A percentile compares a stretch with the other conserved stretches of the same genome.
Evolutionary conservation across 2,797 vertebrate genomes (phyloP).

Genomic region (Takifugu rubripes): DNA sequence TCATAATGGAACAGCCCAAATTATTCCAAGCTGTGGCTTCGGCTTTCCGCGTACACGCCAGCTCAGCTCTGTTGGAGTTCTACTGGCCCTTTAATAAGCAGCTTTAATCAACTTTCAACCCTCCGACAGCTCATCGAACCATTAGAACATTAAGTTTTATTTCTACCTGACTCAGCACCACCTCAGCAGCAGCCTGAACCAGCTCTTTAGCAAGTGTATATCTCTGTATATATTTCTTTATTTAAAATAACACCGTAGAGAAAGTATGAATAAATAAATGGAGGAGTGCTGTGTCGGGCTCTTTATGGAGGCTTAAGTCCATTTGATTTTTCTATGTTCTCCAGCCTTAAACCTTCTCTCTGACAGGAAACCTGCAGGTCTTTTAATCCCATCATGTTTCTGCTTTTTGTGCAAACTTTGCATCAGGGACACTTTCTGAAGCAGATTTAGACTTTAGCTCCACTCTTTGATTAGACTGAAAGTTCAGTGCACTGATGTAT

Average conservation of each 20-base stretch:
- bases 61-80: conserved; percentile 14
- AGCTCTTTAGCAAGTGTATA: conserved; percentile 65
- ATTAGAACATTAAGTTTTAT: conserved; percentile 50
- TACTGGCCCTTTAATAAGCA: conserved; percentile 13
- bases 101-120: conserved; percentile 4
- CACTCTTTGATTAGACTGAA: conserved; percentile 37
- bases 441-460: too few relatives aligned
- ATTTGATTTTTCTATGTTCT: too few relatives aligned
- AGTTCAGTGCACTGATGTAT: conserved; percentile 67
- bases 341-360: too few relatives aligned
- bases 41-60: conserved; percentile 8
- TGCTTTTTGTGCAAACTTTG: too few relatives aligned
- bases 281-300: conserved; percentile 20
- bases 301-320: too few relatives aligned
- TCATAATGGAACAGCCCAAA: conserved; percentile 5
- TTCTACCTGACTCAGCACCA: conserved; percentile 23
- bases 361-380: too few relatives aligned
- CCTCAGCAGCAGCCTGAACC: conserved; percentile 52
- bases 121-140: conserved; percentile 41
- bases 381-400: too few relatives aligned
- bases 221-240: conserved; percentile 79
- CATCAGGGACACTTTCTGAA: too few relatives aligned
- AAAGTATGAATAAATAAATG: conserved; percentile 13
- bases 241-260: conserved; percentile 68
- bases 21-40: conserved; percentile 18